These are phyloP conservation scores for Oceanites oceanicus DNA, from an alignment of 2,113 vertebrate species.

Conservation along the genomic window DNA sequence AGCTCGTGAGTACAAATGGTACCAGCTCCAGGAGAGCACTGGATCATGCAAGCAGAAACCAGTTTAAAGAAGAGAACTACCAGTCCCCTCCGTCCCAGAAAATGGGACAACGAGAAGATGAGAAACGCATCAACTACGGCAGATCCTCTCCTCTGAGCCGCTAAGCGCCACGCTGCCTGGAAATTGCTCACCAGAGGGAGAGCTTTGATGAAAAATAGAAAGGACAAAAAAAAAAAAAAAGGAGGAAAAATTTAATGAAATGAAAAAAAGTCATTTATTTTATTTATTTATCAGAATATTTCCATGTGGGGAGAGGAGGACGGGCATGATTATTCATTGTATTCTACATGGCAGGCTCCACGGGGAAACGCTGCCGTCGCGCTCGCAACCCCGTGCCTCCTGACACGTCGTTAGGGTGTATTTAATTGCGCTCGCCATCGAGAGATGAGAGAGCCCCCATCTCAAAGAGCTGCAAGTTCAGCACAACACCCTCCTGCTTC, in stretches of 20 bases:
- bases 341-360: background rate
- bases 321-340: background rate
- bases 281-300: conserved; percentile 45
- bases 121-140: background rate
- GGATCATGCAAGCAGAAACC: background rate
- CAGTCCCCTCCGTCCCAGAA: background rate
- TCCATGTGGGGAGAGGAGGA: background rate
- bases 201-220: conserved; percentile 40
- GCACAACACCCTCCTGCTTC: background rate
- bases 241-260: background rate
- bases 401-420: background rate
- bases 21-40: background rate
- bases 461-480: background rate
- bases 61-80: background rate
- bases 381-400: background rate
- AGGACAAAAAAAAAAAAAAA: no score
- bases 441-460: background rate
- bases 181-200: conserved; percentile 44
- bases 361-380: background rate
- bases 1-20: accelerated
- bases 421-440: background rate
- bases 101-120: background rate
- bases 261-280: background rate
- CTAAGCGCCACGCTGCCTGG: background rate
- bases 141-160: background rate